These are phyloP conservation scores for Asobara japonica DNA, from an alignment of 1,140 invertebrate species.

Conservation along the genomic window DNA sequence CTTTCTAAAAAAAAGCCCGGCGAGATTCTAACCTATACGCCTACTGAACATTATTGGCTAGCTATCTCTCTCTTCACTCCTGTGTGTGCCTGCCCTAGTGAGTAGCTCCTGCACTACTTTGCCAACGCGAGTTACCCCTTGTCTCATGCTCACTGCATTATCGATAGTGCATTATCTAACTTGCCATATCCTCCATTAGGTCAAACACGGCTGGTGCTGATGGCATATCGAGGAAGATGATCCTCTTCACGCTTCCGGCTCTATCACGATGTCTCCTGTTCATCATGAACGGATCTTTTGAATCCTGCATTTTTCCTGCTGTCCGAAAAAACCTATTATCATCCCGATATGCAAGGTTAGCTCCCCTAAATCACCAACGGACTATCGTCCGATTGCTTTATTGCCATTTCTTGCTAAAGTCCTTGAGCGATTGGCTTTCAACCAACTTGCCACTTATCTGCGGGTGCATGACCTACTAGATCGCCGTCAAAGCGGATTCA, in stretches of 20 bases:
- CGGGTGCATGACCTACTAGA: not conserved
- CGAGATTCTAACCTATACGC: too few relatives aligned
- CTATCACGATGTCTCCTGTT: not conserved
- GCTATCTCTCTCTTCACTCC: too few relatives aligned
- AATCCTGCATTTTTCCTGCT: not conserved
- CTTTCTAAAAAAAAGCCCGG: too few relatives aligned
- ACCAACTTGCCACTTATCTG: not conserved
- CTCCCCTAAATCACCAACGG: not conserved
- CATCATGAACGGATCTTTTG: not conserved
- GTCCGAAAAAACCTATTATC: not conserved
- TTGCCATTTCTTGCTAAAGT: not conserved
- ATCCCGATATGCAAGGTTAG: not conserved
- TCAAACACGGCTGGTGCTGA: not conserved
- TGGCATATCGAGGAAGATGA: not conserved
- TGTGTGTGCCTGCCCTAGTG: too few relatives aligned
- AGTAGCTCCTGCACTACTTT: too few relatives aligned
- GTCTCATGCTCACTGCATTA: too few relatives aligned
- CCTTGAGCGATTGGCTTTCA: not conserved
- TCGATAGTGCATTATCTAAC: too few relatives aligned
- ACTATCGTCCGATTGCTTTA: not conserved
- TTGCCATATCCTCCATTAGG: not conserved
- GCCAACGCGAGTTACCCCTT: too few relatives aligned
- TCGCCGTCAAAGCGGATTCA: constrained; percentile 27
- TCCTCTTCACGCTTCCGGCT: not conserved
- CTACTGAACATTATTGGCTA: too few relatives aligned